Conservation (phyloP, 2,797 vertebrate genomes). For the Eulemur mongoz region DNA sequence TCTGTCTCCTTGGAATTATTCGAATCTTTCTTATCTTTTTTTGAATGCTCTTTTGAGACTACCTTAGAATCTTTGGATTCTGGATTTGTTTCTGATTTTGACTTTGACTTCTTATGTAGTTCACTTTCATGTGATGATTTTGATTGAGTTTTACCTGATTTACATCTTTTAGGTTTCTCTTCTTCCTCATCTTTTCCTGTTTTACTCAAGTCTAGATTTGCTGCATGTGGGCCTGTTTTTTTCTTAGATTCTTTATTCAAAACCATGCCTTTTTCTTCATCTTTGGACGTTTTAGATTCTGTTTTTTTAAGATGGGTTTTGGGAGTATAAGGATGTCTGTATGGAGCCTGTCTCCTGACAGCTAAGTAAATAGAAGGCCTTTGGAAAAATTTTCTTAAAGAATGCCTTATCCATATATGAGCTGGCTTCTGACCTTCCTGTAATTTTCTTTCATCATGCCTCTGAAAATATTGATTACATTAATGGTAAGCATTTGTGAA, state of each 20-base stretch:
- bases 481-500: neutral
- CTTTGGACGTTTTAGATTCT: neutral
- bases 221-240: neutral
- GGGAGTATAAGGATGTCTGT: neutral
- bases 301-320: neutral
- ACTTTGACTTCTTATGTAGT: neutral
- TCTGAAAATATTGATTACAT: constrained; percentile 64
- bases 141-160: constrained; percentile 7
- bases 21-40: neutral
- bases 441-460: neutral
- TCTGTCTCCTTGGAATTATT: neutral
- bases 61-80: neutral
- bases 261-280: neutral
- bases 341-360: neutral
- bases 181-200: neutral
- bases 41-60: neutral
- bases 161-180: constrained; percentile 21
- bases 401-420: constrained; percentile 42
- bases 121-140: constrained; percentile 17
- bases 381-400: constrained; percentile 16
- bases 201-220: neutral
- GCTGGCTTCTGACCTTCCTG: constrained; percentile 35
- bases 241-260: neutral
- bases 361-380: neutral
- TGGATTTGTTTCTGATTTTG: constrained; percentile 3